Percentiles rank a stretch among this genome's conserved stretches.
Conservation (phyloP, 1,140 invertebrate species). For the Harlomillsia oculata region DNA sequence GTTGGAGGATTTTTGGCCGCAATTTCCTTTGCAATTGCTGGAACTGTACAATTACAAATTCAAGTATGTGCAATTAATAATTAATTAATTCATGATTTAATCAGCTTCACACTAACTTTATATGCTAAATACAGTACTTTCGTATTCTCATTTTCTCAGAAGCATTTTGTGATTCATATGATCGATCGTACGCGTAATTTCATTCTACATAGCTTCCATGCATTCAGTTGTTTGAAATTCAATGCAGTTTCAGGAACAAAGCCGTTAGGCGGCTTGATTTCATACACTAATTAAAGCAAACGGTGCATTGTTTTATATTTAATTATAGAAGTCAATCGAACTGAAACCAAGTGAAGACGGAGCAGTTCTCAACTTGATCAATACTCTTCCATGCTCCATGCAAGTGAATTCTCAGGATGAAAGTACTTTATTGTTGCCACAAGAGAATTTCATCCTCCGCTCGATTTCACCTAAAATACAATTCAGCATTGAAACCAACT, state of each 20-base stretch:
- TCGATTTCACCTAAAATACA: neutral
- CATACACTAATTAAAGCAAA: neutral
- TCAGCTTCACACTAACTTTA: neutral
- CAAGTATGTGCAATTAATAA: conserved; percentile 38
- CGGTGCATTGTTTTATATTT: conserved; percentile 14
- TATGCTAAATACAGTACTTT: neutral
- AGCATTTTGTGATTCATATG: neutral
- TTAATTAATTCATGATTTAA: neutral
- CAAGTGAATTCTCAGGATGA: neutral
- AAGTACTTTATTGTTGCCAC: neutral
- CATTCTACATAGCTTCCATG: neutral
- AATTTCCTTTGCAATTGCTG: conserved; percentile 50
- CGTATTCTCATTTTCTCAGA: neutral
- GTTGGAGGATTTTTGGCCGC: conserved; percentile 50
- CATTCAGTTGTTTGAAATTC: no score
- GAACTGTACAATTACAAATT: conserved; percentile 48
- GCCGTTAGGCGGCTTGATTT: neutral
- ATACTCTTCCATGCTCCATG: conserved; percentile 36
- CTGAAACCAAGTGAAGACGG: conserved; percentile 30
- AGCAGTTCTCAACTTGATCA: conserved; percentile 38
- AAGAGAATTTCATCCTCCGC: neutral
- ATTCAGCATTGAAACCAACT: neutral
- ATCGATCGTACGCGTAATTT: neutral
- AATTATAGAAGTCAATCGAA: conserved; percentile 30
- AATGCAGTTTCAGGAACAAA: no score